A percentile compares a stretch with the other conserved stretches of the same genome.
These are phyloP conservation scores for Pomacea maculata DNA, from an alignment of 1,140 invertebrate species.

Conservation along the genomic window DNA sequence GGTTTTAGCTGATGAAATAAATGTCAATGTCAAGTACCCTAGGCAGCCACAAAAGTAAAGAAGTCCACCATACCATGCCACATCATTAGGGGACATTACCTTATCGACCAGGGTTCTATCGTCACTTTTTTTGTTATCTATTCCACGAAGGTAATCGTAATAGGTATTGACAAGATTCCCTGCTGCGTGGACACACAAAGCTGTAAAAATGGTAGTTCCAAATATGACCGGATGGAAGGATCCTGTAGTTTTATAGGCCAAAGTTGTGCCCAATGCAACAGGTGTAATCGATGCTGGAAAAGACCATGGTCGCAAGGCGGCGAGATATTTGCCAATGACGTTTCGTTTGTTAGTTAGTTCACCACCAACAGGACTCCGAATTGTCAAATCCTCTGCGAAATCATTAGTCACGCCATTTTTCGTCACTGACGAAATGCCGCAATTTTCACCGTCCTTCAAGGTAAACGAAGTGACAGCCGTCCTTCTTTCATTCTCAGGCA, in stretches of 20 bases:
- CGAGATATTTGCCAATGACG: constrained; percentile 37
- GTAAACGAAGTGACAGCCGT: too few species aligned
- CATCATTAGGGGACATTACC: constrained; percentile 84
- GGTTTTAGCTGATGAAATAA: constrained; percentile 88
- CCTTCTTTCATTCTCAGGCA: too few species aligned
- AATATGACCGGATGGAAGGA: constrained; percentile 83
- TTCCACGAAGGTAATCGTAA: constrained; percentile 92
- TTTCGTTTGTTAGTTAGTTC: too few species aligned
- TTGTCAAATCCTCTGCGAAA: too few species aligned
- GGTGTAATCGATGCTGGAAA: constrained; percentile 90
- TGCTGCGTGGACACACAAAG: constrained; percentile 91
- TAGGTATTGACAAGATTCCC: constrained; percentile 98
- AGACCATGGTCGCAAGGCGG: constrained; percentile 89
- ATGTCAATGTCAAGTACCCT: constrained; percentile 84
- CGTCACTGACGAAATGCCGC: too few species aligned
- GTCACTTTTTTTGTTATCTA: constrained; percentile 84
- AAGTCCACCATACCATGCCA: constrained; percentile 86
- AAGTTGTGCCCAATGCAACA: constrained; percentile 83
- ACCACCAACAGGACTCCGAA: too few species aligned
- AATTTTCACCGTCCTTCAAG: too few species aligned
- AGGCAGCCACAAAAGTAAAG: constrained; percentile 87
- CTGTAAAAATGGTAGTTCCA: constrained; percentile 82
- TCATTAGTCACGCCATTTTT: too few species aligned
- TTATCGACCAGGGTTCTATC: constrained; percentile 93
- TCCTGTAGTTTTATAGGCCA: constrained; percentile 80